phyloP scores from a whole-genome alignment of 2,888 invertebrate genomes.

The Eupithecia subfuscata region DNA sequence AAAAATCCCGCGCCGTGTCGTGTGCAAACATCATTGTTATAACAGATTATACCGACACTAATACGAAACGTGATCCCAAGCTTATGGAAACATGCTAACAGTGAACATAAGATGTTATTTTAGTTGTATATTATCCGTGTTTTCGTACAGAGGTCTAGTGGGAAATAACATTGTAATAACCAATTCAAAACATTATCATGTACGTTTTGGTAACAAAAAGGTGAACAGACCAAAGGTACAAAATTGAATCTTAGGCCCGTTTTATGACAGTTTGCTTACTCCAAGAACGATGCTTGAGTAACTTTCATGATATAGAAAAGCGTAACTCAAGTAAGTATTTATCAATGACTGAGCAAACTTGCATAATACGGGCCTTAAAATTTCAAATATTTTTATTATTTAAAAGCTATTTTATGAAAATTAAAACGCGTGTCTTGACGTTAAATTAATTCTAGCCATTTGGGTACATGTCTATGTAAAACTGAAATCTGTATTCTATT shows the following conservation, averaged over 20 bases:
- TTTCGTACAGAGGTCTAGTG: background rate
- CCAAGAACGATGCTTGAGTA: too few relatives aligned
- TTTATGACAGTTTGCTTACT: too few relatives aligned
- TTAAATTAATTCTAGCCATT: background rate
- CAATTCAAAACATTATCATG: background rate
- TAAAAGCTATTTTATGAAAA: too few relatives aligned
- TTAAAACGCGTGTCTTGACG: background rate
- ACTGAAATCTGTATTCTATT: constrained; percentile 6
- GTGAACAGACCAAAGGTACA: background rate
- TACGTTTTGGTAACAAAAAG: background rate
- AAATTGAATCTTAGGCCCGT: background rate
- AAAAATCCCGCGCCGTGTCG: constrained; percentile 20
- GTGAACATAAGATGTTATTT: constrained; percentile 2
- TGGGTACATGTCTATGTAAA: background rate
- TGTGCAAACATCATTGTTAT: constrained; percentile 48
- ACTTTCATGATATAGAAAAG: too few relatives aligned
- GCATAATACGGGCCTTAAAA: background rate
- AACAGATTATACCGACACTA: constrained; percentile 45
- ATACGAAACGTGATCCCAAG: constrained; percentile 50
- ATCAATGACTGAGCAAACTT: too few relatives aligned
- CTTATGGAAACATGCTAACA: constrained; percentile 11
- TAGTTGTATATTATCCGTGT: background rate
- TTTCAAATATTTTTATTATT: background rate
- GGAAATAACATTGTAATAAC: background rate
- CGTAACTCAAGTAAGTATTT: too few relatives aligned